Base-by-base conservation (phyloP, 2,888 invertebrate species). In the Trichogramma evanescens region DNA sequence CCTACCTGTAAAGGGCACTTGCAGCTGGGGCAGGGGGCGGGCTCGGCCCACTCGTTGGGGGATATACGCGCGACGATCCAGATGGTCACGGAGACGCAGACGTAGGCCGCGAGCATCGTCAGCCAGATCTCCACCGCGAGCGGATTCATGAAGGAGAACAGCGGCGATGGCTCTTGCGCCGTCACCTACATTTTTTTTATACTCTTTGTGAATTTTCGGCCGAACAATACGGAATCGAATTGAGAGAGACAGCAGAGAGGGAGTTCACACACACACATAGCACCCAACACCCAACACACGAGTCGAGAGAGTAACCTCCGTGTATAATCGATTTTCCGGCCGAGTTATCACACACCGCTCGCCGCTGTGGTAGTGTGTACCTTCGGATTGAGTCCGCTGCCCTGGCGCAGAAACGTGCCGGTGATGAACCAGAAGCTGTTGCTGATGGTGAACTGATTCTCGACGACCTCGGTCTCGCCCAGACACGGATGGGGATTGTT, bases 371-470 rank as follows among this genome's bases (percentile, higher is more conserved):
- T 3, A 26, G 1, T 26, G 2, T n/a, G 74, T 83, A 89, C 89
- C 87, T 86, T 93, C 53, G 93, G 93, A 78, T 90, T 91, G 67
- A 90, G 81, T 69, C 88, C 89, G 67, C 89, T 89, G 74, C 91
- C 92, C 80, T 92, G 92, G 65, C 92, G 86, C 73, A 94, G 85
- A 76, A 94, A 88, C 44, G 92, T 92, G 50, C 93, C 93, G 9
- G 91, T 91, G 75, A 91, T 91, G 80, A 93, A 93, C 93, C 93
- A 93, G 79, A 93, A 89, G 72, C 85, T 89, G 81, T 94, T 97
- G 71, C 95, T 92, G 58, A 98, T 87, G 67, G 91, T 94, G 83
- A 99, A 99, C 81, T 97, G 95, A 78, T 97, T 97, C 74, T 95
- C 93, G 66, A 93, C 84, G 65, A 92, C 84, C 78, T 94, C 93